Base-by-base conservation (phyloP, 2,113 vertebrate genomes). In the Zosterops hypoxanthus region DNA sequence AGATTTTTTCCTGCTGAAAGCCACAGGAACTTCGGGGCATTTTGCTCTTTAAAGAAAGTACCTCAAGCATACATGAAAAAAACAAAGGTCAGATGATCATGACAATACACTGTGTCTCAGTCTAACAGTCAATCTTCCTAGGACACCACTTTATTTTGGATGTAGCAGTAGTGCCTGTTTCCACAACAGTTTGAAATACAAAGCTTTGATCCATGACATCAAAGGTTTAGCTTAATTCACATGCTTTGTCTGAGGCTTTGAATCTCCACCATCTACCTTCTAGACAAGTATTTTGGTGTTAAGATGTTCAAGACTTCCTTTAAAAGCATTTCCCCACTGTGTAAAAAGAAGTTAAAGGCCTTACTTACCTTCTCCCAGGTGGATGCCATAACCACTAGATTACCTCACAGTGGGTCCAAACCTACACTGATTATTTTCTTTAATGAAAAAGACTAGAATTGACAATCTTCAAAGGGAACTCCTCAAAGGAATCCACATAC, bases 381-480 rank as follows among this genome's bases (percentile, higher is more conserved):
- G 52, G 90, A 78, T 50, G 28, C n/a, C 73, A 22, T 49, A 89
- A 50, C 60, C 47, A 47, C 23, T 46, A 72, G 31, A 86, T 52
- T 39, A 60, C 52, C 26, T 64, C 28, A 63, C 60, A 88, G 39
- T 25, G 18, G 31, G 23, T 73, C 65, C 52, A 76, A 79, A 93
- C 71, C 34, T 53, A 66, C 2, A 1, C 8, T 29, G 25, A 49
- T 75, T 86, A 34, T 50, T 84, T 93, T 82, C 61, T 39, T 82
- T 21, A 71, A 72, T 39, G 47, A 93, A 87, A 80, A 78, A 46
- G 15, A 42, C 14, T 60, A 59, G 42, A 39, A 70, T 7, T 50
- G 52, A 39, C 82, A 78, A 87, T 11, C 65, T 85, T 90, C 92
- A 95, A 93, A 94, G 23, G 57, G 64, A 90, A 44, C 52, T 55